Evolutionary conservation across 2,113 vertebrate species (phyloP).

Genomic region (Cyprinodon tularosa): DNA sequence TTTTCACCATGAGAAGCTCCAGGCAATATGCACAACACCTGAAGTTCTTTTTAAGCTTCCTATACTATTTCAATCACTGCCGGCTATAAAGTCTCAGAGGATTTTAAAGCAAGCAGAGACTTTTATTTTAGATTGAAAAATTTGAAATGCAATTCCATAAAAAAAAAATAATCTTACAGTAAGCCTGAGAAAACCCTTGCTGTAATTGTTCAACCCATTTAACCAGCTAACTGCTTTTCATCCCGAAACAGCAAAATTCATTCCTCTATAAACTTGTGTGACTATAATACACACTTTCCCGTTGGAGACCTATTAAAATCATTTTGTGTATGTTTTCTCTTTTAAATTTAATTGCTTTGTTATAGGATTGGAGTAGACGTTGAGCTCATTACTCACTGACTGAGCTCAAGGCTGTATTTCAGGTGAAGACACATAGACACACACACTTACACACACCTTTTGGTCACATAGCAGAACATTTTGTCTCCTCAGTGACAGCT

Average conservation of each 20-base stretch:
- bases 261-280: background rate
- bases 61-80: background rate
- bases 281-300: background rate
- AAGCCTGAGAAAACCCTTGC: background rate
- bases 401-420: constrained; percentile 50
- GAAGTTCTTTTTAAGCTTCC: background rate
- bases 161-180: background rate
- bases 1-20: background rate
- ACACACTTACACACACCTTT: constrained; percentile 47
- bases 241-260: background rate
- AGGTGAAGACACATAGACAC: constrained; percentile 25
- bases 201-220: background rate
- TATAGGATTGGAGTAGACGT: constrained; percentile 4
- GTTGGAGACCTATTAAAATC: constrained; percentile 1
- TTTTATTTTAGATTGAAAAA: constrained; percentile 1
- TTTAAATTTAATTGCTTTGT: constrained; percentile 17
- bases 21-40: background rate
- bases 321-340: constrained; percentile 15
- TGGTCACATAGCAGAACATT: constrained; percentile 56
- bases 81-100: background rate
- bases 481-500: constrained; percentile 63
- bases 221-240: background rate
- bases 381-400: constrained; percentile 44
- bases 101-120: background rate
- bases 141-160: constrained; percentile 3